Evolutionary conservation across 2,797 vertebrate species (phyloP), one percentile per base, ranked within the genome.

Genomic region (Dryobates pubescens): DNA sequence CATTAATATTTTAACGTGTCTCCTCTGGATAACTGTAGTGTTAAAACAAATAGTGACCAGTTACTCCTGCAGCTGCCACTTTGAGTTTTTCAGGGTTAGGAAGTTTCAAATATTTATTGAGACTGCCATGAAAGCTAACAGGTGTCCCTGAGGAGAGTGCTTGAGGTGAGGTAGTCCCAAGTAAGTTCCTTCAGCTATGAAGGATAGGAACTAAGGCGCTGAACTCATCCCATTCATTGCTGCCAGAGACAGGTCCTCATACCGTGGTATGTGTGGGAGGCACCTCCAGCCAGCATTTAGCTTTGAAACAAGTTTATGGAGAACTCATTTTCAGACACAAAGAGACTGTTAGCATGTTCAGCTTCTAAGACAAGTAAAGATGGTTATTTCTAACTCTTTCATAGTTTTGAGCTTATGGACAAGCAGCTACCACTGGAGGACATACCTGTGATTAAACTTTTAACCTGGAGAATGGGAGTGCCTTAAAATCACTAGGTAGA

Each of bases 1-100:
- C 38, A 90, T 92, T 78, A 95, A 93, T 89, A 86, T 93, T 94
- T 94, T 75, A 95, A 70, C 14, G 7, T 38, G 32, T 19, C 54
- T 53, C 22, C 57, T 77, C 57, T 82, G 53, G 36, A 49, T 76
- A 89, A 89, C 41, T 68, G 79, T 47, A 72, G 7, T 45, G 49
- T 59, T 82, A 80, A 82, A 93, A 84, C 63, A 73, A 82, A 68
- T 24, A 69, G 64, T 77, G 58, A 79, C 70, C 88, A 94, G 63
- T 56, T 69, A 77, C 20, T 82, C 26, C 45, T 90, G 80, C 41
- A 82, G 61, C 69, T 95, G 75, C 88, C 86, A 81, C 86, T 93
- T 82, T 53, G 58, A 74, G 76, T 91, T 85, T 92, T 91, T 51
- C 76, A 87, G 53, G 38, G 36, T 32, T 89, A 78, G 64, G 62